Conservation (phyloP, 2,888 invertebrate genomes). For the Ophion ventricosus region DNA sequence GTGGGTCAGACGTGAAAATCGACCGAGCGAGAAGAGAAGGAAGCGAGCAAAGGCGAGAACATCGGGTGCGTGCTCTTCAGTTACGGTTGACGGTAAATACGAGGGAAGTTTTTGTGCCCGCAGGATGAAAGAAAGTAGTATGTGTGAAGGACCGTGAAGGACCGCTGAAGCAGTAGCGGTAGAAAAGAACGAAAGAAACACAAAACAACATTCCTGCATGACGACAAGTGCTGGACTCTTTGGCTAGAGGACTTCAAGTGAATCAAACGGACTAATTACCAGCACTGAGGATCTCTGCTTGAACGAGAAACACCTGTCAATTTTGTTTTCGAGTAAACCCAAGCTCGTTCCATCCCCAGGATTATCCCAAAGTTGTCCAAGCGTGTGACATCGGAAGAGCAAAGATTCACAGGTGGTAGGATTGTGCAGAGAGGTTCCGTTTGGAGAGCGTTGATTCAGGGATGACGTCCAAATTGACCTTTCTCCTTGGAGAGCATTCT, state of each 20-base stretch:
- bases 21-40: not conserved
- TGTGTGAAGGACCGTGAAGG: constrained; percentile 9
- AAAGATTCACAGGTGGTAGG: not conserved
- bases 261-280: constrained; percentile 73
- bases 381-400: not conserved
- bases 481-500: not conserved
- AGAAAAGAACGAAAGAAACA: not conserved
- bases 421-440: not conserved
- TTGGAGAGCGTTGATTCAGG: constrained; percentile 12
- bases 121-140: constrained; percentile 27
- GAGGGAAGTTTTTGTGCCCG: constrained; percentile 4
- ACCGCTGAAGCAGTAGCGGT: constrained; percentile 17
- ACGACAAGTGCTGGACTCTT: constrained; percentile 39
- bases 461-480: constrained; percentile 9
- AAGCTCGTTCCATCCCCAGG: not conserved
- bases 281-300: constrained; percentile 3
- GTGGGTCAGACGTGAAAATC: constrained; percentile 9
- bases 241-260: constrained; percentile 6
- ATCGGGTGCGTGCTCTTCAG: constrained; percentile 8
- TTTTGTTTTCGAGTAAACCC: not conserved
- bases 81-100: constrained; percentile 11
- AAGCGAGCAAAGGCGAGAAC: constrained; percentile 3
- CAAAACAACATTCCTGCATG: constrained; percentile 12
- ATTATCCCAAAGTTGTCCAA: not conserved
- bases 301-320: not conserved